Evolutionary conservation across 2,113 vertebrate genomes (phyloP).

Genomic region (Plotosus lineatus): DNA sequence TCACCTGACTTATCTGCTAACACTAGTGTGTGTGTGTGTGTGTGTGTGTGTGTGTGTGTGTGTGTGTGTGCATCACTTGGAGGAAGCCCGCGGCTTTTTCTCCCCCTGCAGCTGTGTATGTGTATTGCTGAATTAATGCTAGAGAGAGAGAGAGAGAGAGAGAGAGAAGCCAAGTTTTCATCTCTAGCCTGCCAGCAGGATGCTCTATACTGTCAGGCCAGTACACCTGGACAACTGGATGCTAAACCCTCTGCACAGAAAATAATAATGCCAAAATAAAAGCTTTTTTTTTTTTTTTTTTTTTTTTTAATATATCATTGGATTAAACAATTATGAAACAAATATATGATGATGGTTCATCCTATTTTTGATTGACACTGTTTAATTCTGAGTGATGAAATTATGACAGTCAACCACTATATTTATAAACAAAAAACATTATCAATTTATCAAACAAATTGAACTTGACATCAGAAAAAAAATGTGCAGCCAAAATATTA

Average conservation of each 20-base stretch:
- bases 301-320: too few species aligned
- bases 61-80: not conserved
- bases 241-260: not conserved
- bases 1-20: not conserved
- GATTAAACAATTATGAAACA: not conserved
- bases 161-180: conserved; percentile 27
- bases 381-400: not conserved
- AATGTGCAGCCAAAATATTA: too few species aligned
- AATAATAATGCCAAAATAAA: not conserved
- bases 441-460: too few species aligned
- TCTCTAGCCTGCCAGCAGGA: conserved; percentile 32
- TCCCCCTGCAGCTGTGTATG: not conserved
- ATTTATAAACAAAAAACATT: too few species aligned
- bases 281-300: too few species aligned
- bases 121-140: conserved; percentile 31
- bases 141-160: conserved; percentile 1
- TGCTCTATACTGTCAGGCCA: conserved; percentile 57
- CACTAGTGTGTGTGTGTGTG: not conserved
- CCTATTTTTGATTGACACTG: not conserved
- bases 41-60: not conserved
- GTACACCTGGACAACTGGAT: conserved; percentile 61
- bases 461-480: too few species aligned
- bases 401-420: not conserved
- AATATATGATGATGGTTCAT: not conserved
- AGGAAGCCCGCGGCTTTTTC: not conserved